Percentiles rank a stretch among this genome's conserved stretches.
These are phyloP conservation scores for Gambusia affinis DNA, from an alignment of 2,113 vertebrate genomes.

Conservation along the genomic window DNA sequence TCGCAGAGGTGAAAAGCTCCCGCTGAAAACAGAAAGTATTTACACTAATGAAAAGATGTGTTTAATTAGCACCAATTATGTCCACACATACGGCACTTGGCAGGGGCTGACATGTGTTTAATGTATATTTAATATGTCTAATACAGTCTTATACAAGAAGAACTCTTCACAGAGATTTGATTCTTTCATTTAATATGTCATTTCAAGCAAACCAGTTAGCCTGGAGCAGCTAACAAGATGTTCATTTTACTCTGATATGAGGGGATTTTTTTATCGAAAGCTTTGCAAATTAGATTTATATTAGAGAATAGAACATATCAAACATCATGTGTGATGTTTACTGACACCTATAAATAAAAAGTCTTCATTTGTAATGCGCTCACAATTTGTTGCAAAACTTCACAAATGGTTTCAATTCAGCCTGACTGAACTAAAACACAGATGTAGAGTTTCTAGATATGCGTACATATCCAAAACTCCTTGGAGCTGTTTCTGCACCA, in stretches of 20 bases:
- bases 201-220: neutral
- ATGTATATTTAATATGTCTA: constrained; percentile 13
- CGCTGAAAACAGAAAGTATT: constrained; percentile 24
- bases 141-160: neutral
- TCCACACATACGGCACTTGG: constrained; percentile 16
- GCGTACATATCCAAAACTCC: too few species aligned
- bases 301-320: neutral
- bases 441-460: too few species aligned
- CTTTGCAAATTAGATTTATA: neutral
- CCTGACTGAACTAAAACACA: too few species aligned
- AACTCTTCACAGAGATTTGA: neutral
- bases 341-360: neutral
- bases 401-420: too few species aligned
- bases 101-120: constrained; percentile 1
- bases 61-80: constrained; percentile 60
- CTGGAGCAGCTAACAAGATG: neutral
- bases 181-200: neutral
- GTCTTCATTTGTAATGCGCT: too few species aligned
- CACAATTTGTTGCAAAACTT: too few species aligned
- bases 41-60: constrained; percentile 44
- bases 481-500: too few species aligned
- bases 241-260: neutral
- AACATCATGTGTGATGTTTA: neutral
- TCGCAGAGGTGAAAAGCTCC: constrained; percentile 28
- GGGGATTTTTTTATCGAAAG: neutral